Percentiles rank a stretch among this genome's conserved stretches.
Evolutionary conservation across 2,113 vertebrate species (phyloP).

Genomic region (crab-eating macaque (Macaca fascicularis)): T2T-MFA8v1.1 NC_088390.1:5422001-5422500

Average conservation of each 20-base stretch:
- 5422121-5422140: background rate
- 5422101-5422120: background rate
- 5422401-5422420: background rate
- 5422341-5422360: background rate
- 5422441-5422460: background rate
- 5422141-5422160: background rate
- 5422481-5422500: conserved; percentile 9
- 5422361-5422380: conserved; percentile 32
- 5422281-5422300: conserved; percentile 23
- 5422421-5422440: background rate
- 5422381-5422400: conserved; percentile 32
- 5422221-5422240: background rate
- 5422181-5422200: background rate
- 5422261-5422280: background rate
- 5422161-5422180: background rate
- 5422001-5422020: background rate
- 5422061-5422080: conserved; percentile 25
- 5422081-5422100: conserved; percentile 9
- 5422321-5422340: conserved; percentile 38
- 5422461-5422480: background rate
- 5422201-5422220: conserved; percentile 56
- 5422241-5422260: background rate
- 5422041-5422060: background rate
- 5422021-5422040: background rate
- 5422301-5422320: conserved; percentile 1